A percentile compares a stretch with the other conserved stretches of the same genome.
phyloP scores from a whole-genome alignment of 2,797 vertebrate species.

The Anabacerthia variegaticeps region DNA sequence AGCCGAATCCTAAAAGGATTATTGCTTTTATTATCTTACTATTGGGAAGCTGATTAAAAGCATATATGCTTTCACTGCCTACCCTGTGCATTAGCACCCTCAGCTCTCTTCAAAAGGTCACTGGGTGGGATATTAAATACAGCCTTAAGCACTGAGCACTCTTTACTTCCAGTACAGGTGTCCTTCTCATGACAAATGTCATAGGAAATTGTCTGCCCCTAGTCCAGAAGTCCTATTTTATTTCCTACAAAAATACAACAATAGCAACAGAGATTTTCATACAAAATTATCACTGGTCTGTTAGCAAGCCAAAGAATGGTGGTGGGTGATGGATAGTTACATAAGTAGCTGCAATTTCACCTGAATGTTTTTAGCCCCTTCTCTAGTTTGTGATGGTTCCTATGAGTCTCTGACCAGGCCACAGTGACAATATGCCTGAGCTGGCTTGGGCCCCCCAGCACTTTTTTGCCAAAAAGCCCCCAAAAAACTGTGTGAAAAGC shows the following conservation, averaged over 20 bases:
- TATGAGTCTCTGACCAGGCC: not conserved
- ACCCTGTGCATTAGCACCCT: not conserved
- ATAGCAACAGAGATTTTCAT: not conserved
- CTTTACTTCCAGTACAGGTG: not conserved
- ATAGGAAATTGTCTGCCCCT: not conserved
- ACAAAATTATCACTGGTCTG: not conserved
- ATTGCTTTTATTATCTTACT: not conserved
- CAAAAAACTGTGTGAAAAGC: not conserved
- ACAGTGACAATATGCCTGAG: not conserved
- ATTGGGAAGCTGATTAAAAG: constrained; percentile 13
- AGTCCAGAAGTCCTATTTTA: not conserved
- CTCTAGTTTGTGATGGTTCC: not conserved
- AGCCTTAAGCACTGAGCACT: not conserved
- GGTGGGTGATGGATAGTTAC: not conserved
- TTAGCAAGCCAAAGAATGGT: not conserved
- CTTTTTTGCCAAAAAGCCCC: not conserved
- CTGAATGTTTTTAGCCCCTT: not conserved
- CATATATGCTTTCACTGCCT: not conserved
- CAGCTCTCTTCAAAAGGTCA: not conserved
- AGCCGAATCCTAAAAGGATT: constrained; percentile 2
- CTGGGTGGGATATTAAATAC: not conserved
- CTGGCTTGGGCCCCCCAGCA: not conserved
- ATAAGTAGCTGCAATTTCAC: not conserved
- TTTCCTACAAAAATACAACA: not conserved
- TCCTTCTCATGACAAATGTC: not conserved